These are phyloP conservation scores for Galleria mellonella DNA, from an alignment of 1,140 invertebrate genomes.

Conservation along the genomic window DNA sequence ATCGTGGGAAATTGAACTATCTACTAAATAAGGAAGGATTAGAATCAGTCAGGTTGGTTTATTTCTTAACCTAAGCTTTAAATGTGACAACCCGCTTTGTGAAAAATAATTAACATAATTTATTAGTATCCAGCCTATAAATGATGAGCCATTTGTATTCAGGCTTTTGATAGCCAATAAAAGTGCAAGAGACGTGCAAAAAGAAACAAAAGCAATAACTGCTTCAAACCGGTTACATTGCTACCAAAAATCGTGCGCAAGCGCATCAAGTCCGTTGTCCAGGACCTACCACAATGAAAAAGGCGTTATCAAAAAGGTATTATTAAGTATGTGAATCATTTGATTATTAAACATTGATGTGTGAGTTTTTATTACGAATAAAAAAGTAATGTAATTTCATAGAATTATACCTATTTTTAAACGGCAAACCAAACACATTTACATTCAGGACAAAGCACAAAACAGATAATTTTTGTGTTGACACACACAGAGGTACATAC, in stretches of 20 bases:
- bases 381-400: slow-evolving; percentile 36
- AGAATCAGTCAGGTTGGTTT: too few relatives aligned
- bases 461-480: slow-evolving; percentile 57
- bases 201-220: slow-evolving; percentile 26
- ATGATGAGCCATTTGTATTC: background rate
- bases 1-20: too few relatives aligned
- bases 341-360: slow-evolving; percentile 16
- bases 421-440: slow-evolving; percentile 32
- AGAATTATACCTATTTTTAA: slow-evolving; percentile 39
- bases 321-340: slow-evolving; percentile 21
- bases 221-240: slow-evolving; percentile 34
- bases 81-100: too few relatives aligned
- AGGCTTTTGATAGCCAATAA: slow-evolving; percentile 14
- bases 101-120: too few relatives aligned
- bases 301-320: slow-evolving; percentile 21
- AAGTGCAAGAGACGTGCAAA: slow-evolving; percentile 11
- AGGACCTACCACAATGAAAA: slow-evolving; percentile 45
- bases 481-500: slow-evolving; percentile 36
- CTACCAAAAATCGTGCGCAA: slow-evolving; percentile 40
- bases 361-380: slow-evolving; percentile 19
- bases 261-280: slow-evolving; percentile 2
- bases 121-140: background rate
- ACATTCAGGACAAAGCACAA: slow-evolving; percentile 33
- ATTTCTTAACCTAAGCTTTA: too few relatives aligned
- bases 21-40: too few relatives aligned